Evolutionary conservation across 2,797 vertebrate genomes (phyloP).

Genomic region (Echeneis naucrates): DNA sequence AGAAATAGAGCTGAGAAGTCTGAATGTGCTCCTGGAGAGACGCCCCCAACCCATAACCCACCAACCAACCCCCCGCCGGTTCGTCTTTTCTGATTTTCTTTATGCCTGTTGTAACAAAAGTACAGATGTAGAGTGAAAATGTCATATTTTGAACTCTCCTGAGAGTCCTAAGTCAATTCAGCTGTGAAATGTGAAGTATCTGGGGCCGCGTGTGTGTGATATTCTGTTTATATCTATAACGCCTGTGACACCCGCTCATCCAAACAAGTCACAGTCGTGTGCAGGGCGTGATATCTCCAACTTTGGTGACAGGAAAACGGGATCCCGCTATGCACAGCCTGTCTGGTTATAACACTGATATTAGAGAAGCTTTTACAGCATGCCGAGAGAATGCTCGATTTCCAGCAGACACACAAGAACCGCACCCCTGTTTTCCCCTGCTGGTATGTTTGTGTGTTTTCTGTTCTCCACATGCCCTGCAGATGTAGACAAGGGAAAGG

Average conservation of each 20-base stretch:
- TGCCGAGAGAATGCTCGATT: slow-evolving; percentile 70
- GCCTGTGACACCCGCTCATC: slow-evolving; percentile 69
- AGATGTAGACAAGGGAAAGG: slow-evolving; percentile 74
- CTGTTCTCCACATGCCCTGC: slow-evolving; percentile 76
- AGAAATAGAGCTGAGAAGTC: slow-evolving; percentile 83
- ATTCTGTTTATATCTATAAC: slow-evolving; percentile 75
- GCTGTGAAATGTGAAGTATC: slow-evolving; percentile 79
- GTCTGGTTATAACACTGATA: slow-evolving; percentile 74
- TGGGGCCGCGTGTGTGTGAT: slow-evolving; percentile 66
- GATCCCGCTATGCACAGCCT: slow-evolving; percentile 45
- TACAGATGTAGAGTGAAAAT: slow-evolving; percentile 83
- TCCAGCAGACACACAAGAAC: slow-evolving; percentile 76
- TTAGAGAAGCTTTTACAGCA: slow-evolving; percentile 76
- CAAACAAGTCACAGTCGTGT: slow-evolving; percentile 68
- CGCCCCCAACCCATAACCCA: slow-evolving; percentile 76
- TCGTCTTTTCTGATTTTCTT: slow-evolving; percentile 80
- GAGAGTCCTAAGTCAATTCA: slow-evolving; percentile 86
- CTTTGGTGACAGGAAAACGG: slow-evolving; percentile 65
- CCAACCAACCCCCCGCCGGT: slow-evolving; percentile 77
- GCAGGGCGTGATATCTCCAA: slow-evolving; percentile 71
- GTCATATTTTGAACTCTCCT: slow-evolving; percentile 84
- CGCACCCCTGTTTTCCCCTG: slow-evolving; percentile 72
- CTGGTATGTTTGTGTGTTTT: slow-evolving; percentile 74
- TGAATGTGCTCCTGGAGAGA: slow-evolving; percentile 80
- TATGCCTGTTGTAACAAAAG: slow-evolving; percentile 83